A percentile compares a stretch with the other conserved stretches of the same genome.
These are phyloP conservation scores for Trachymyrmex cornetzi DNA, from an alignment of 1,140 invertebrate genomes.

Conservation along the genomic window DNA sequence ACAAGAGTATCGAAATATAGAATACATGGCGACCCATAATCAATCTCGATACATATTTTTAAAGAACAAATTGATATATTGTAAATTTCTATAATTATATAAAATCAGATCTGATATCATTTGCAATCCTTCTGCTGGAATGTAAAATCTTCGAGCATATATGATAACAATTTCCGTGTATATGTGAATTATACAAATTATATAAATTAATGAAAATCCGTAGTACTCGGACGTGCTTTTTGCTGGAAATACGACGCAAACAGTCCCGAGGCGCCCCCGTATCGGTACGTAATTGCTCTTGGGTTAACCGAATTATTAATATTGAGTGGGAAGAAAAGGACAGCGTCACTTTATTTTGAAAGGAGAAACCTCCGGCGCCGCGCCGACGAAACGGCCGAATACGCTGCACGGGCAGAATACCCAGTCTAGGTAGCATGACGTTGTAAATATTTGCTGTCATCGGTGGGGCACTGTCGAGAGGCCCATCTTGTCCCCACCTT, in stretches of 20 bases:
- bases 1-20: constrained; percentile 63
- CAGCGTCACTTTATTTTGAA: not conserved
- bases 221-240: not conserved
- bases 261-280: not conserved
- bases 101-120: constrained; percentile 27
- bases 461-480: constrained; percentile 57
- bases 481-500: constrained; percentile 67
- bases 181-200: not conserved
- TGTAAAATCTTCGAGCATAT: not conserved
- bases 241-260: not conserved
- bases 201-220: constrained; percentile 25
- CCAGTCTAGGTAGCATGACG: constrained; percentile 79
- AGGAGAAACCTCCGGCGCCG: constrained; percentile 13
- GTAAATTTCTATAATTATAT: constrained; percentile 44
- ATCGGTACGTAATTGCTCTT: constrained; percentile 19
- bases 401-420: constrained; percentile 57
- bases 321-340: not conserved
- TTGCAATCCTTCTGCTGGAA: not conserved
- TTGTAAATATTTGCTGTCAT: constrained; percentile 84
- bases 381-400: constrained; percentile 46
- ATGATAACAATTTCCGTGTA: not conserved
- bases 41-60: constrained; percentile 54
- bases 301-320: constrained; percentile 55
- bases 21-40: constrained; percentile 54
- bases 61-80: constrained; percentile 50